These are phyloP conservation scores for Phasianus colchicus DNA, from an alignment of 2,113 vertebrate species.

Conservation along the genomic window DNA sequence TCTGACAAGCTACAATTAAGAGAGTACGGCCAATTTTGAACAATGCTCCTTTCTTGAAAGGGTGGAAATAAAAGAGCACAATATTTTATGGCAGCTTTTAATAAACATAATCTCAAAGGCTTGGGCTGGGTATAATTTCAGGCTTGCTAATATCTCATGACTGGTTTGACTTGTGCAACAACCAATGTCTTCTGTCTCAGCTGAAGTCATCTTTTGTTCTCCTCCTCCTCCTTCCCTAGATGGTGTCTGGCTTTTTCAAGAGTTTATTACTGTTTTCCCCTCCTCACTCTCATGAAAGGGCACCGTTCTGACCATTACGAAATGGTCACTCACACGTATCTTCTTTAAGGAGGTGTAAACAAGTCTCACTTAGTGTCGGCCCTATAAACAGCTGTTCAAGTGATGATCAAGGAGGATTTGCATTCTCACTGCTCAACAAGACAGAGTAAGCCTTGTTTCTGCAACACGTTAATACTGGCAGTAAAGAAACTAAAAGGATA, in stretches of 20 bases:
- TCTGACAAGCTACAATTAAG: background rate
- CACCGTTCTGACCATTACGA: background rate
- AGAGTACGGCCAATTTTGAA: background rate
- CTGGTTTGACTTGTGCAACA: slow-evolving; percentile 53
- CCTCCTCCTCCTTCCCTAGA: background rate
- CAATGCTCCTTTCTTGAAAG: background rate
- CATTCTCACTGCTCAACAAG: fast-evolving
- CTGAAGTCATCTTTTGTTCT: slow-evolving; percentile 7
- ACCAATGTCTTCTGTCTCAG: background rate
- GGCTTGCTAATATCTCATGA: background rate
- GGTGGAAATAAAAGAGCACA: background rate
- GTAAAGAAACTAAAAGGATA: background rate
- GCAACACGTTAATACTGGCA: background rate
- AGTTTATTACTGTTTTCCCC: background rate
- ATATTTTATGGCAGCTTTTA: background rate
- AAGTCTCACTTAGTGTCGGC: background rate
- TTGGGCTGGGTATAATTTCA: background rate
- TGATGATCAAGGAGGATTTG: background rate
- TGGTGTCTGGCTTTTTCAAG: background rate
- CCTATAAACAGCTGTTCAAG: background rate
- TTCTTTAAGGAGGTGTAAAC: background rate
- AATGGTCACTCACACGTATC: background rate
- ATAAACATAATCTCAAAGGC: background rate
- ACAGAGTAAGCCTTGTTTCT: background rate
- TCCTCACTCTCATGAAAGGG: background rate